Conservation (phyloP, 2,797 vertebrate genomes). For the Girardinus metallicus region DNA sequence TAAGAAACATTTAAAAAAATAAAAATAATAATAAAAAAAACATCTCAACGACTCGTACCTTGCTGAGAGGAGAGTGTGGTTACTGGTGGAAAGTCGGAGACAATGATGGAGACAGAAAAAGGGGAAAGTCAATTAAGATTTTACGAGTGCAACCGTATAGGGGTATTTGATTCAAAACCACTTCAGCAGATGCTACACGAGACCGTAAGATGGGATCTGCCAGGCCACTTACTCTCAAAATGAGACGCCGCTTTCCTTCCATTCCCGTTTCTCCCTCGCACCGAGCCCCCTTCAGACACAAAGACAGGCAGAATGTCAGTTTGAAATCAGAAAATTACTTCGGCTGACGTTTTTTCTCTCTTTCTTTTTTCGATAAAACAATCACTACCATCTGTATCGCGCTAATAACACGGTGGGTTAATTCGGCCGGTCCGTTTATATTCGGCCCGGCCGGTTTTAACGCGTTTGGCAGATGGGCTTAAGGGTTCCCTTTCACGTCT, state of each 20-base stretch:
- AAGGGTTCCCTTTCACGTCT: constrained; percentile 79
- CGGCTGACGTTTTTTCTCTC: constrained; percentile 38
- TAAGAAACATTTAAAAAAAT: constrained; percentile 2
- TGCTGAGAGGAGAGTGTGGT: constrained; percentile 81
- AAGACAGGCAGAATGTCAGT: constrained; percentile 50
- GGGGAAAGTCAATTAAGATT: constrained; percentile 69
- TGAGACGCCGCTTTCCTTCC: constrained; percentile 85
- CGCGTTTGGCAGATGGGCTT: constrained; percentile 73
- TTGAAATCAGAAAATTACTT: constrained; percentile 62
- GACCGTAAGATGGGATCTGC: constrained; percentile 68
- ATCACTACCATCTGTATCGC: constrained; percentile 69
- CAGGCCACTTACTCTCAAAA: constrained; percentile 86
- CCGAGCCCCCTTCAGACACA: constrained; percentile 68
- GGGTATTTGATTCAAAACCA: constrained; percentile 70
- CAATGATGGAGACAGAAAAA: constrained; percentile 51
- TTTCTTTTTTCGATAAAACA: constrained; percentile 63
- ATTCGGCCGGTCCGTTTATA: constrained; percentile 66
- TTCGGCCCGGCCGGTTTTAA: constrained; percentile 69
- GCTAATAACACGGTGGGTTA: constrained; percentile 68
- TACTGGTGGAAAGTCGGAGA: constrained; percentile 73
- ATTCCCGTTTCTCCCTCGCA: constrained; percentile 72
- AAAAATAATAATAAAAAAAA: constrained; percentile 7
- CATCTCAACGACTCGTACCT: constrained; percentile 74
- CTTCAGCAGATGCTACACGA: constrained; percentile 77
- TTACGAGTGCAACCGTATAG: constrained; percentile 71